phyloP scores from a whole-genome alignment of 2,888 invertebrate genomes.

The Clepsis dumicolana region DNA sequence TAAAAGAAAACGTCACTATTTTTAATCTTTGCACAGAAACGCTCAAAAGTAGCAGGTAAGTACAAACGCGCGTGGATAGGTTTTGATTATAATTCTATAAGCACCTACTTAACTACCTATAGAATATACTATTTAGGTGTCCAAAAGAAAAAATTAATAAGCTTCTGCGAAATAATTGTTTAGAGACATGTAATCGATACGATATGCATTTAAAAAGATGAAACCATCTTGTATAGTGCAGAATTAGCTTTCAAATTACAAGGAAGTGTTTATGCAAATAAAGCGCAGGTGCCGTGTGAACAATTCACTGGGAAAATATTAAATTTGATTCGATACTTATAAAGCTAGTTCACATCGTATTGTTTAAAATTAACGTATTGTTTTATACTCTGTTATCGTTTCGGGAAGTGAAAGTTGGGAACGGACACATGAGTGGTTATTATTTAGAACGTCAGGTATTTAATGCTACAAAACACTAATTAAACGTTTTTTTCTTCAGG shows the following conservation, averaged over 20 bases:
- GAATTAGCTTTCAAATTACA: not conserved
- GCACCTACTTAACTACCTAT: no score
- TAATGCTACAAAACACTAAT: conserved; percentile 3
- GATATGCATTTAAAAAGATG: no score
- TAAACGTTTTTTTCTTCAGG: conserved; percentile 14
- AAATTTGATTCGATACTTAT: conserved; percentile 11
- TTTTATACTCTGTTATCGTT: conserved; percentile 34
- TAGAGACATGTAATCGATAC: no score
- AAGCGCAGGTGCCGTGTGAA: conserved; percentile 23
- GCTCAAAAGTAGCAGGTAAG: no score
- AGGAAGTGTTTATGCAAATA: conserved; percentile 18
- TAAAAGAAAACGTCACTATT: not conserved
- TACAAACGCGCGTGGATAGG: no score
- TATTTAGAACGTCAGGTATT: conserved; percentile 1
- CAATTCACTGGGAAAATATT: conserved; percentile 15
- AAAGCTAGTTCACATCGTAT: conserved; percentile 25
- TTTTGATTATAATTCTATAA: no score
- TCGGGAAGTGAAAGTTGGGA: conserved; percentile 35
- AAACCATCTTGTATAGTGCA: no score
- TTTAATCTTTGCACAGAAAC: not conserved
- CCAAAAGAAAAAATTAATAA: no score
- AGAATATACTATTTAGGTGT: no score
- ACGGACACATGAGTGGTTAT: conserved; percentile 3
- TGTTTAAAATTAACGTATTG: conserved; percentile 23
- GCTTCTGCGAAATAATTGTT: no score